These are phyloP conservation scores for Rhinolophus sinicus DNA, from an alignment of 2,113 vertebrate species.

Conservation along the genomic window DNA sequence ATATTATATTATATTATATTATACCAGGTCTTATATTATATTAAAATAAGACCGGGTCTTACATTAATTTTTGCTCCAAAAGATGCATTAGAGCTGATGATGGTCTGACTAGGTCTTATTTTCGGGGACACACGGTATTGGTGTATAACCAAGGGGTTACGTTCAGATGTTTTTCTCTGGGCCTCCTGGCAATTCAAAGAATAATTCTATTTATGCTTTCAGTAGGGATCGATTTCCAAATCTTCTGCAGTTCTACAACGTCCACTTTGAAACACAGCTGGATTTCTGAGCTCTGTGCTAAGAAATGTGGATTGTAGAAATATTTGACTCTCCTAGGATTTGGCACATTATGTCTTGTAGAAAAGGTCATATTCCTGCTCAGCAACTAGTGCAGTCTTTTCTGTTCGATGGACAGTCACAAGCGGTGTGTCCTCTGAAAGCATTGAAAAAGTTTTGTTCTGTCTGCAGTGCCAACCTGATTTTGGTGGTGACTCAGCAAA, in stretches of 20 bases:
- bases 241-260: not conserved
- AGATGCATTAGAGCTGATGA: no score
- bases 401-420: not conserved
- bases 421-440: not conserved
- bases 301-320: not conserved
- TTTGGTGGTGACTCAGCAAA: constrained; percentile 70
- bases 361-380: not conserved
- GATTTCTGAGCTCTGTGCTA: not conserved
- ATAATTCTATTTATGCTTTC: not conserved
- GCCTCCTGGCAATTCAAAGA: not conserved
- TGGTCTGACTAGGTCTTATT: no score
- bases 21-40: no score
- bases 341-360: not conserved
- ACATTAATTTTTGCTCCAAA: no score
- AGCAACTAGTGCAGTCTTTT: not conserved
- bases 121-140: no score
- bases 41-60: no score
- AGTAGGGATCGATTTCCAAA: not conserved
- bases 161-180: not conserved
- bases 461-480: not conserved
- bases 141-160: not conserved
- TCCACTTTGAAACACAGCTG: not conserved
- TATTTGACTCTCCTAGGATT: not conserved
- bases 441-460: not conserved
- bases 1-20: no score